Conservation (phyloP, 2,888 invertebrate genomes). For the Andricus curvator region DNA sequence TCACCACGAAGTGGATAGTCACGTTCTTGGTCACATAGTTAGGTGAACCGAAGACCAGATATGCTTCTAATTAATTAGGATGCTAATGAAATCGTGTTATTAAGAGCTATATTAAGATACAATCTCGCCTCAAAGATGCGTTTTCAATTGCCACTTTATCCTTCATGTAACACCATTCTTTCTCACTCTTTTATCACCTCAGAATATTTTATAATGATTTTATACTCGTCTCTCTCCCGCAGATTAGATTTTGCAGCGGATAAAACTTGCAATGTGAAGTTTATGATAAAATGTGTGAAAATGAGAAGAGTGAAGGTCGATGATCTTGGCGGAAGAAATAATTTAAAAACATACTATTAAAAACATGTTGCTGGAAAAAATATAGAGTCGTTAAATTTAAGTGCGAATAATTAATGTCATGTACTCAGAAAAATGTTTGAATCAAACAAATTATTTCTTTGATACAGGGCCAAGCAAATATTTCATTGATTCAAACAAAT, state of each 20-base stretch:
- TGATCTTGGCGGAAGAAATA: not conserved
- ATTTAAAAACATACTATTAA: not conserved
- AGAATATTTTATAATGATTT: not conserved
- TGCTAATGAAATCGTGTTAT: slow-evolving; percentile 1
- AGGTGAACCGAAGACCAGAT: slow-evolving; percentile 17
- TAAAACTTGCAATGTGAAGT: not conserved
- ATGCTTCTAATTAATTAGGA: slow-evolving; percentile 24
- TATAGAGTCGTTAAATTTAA: not conserved
- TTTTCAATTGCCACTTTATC: not conserved
- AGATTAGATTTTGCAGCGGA: not conserved
- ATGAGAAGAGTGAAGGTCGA: not conserved
- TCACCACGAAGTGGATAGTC: slow-evolving; percentile 4
- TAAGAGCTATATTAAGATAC: slow-evolving; percentile 2
- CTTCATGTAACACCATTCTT: not conserved
- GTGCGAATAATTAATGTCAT: not conserved
- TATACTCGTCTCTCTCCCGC: not conserved
- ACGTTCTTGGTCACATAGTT: slow-evolving; percentile 11
- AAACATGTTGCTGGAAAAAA: not conserved
- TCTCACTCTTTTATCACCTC: not conserved
- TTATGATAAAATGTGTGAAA: not conserved
- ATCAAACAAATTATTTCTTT: no score
- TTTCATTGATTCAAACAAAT: no score
- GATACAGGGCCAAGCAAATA: no score
- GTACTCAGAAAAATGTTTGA: no score
- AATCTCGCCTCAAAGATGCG: not conserved